Conservation (phyloP, 1,140 invertebrate species). For the Ladona fulva region DNA sequence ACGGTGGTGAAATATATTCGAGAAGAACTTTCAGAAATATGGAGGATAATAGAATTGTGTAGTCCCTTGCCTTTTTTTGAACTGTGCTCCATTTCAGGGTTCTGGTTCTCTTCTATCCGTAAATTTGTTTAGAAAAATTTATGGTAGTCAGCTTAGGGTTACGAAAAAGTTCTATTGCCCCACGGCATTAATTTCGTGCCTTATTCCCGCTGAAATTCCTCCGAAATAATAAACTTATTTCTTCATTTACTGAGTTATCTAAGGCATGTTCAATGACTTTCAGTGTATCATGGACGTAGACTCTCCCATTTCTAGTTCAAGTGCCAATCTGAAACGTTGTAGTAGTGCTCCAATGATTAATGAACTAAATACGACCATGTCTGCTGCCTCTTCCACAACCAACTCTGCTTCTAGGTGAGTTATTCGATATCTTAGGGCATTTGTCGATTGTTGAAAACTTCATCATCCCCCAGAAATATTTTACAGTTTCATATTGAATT, state of each 20-base stretch:
- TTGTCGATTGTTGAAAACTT: too few species aligned
- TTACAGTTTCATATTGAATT: too few species aligned
- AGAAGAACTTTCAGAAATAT: neutral
- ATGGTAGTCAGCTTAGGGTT: neutral
- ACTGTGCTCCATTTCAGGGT: neutral
- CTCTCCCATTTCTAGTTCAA: conserved; percentile 37
- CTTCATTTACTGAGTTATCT: neutral
- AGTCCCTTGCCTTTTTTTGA: neutral
- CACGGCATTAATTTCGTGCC: neutral
- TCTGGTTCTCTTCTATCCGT: too few species aligned
- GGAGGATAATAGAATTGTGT: neutral
- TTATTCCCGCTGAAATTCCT: neutral
- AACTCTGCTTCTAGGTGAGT: conserved; percentile 39
- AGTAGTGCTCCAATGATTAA: conserved; percentile 79
- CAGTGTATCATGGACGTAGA: conserved; percentile 45
- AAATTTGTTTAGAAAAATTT: neutral
- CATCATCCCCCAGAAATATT: too few species aligned
- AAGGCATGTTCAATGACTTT: neutral
- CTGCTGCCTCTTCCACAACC: conserved; percentile 38
- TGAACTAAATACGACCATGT: conserved; percentile 42
- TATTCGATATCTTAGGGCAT: neutral
- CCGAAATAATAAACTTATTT: neutral
- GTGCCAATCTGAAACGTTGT: conserved; percentile 58
- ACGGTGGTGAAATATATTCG: neutral
- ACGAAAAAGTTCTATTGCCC: neutral